A percentile compares a stretch with the other conserved stretches of the same genome.
These are phyloP conservation scores for Tapera naevia DNA, from an alignment of 2,797 vertebrate species.

Conservation along the genomic window DNA sequence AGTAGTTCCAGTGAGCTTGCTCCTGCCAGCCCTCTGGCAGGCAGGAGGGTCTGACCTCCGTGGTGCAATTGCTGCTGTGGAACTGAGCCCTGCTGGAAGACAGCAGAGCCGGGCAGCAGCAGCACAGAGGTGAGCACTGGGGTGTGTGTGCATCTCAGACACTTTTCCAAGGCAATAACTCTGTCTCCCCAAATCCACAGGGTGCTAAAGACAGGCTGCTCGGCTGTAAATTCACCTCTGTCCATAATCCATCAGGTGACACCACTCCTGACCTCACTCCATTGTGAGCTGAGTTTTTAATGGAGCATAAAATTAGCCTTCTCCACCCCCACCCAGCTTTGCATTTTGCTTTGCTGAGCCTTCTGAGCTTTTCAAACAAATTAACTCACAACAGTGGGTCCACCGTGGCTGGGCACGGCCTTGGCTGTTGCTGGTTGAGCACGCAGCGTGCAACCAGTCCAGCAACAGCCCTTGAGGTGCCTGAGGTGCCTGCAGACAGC, in stretches of 20 bases:
- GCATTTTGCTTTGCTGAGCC: not conserved
- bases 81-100: not conserved
- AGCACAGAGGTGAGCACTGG: accelerated
- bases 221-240: not conserved
- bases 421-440: not conserved
- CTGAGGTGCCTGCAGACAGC: accelerated
- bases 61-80: accelerated
- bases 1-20: not conserved
- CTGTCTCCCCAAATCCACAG: not conserved
- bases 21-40: accelerated
- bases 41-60: not conserved
- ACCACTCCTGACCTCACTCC: not conserved
- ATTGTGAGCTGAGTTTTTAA: not conserved
- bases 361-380: not conserved
- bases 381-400: not conserved
- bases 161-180: not conserved
- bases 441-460: accelerated
- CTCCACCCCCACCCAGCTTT: not conserved
- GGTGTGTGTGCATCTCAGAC: not conserved
- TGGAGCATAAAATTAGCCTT: slow-evolving; percentile 59
- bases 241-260: slow-evolving; percentile 24
- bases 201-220: not conserved
- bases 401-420: not conserved
- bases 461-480: not conserved
- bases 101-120: not conserved